phyloP scores from a whole-genome alignment of 1,140 invertebrate genomes.

The Mylabris phalerata region DNA sequence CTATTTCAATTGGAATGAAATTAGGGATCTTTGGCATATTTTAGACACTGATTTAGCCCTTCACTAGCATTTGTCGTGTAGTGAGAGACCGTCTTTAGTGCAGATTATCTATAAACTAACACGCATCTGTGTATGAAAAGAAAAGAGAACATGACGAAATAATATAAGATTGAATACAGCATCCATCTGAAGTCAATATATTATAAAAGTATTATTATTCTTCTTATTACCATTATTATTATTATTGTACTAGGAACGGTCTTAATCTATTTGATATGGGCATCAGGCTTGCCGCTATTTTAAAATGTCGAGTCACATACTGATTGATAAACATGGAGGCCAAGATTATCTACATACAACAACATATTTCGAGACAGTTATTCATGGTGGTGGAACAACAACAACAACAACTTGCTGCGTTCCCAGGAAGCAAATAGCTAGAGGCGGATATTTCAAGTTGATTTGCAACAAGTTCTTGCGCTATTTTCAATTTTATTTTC shows the following conservation, averaged over 20 bases:
- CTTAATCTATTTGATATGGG: constrained; percentile 16
- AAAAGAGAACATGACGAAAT: too few relatives aligned
- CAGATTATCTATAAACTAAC: too few relatives aligned
- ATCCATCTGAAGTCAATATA: too few relatives aligned
- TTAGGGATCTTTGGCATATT: too few relatives aligned
- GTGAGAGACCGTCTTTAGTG: too few relatives aligned
- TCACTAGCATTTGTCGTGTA: too few relatives aligned
- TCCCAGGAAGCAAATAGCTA: constrained; percentile 9
- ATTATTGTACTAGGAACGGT: background rate
- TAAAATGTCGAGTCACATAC: constrained; percentile 11
- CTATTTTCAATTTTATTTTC: background rate
- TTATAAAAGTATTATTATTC: too few relatives aligned
- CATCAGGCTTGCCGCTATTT: constrained; percentile 11
- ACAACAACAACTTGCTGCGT: background rate
- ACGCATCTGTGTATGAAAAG: too few relatives aligned
- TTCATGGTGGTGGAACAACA: constrained; percentile 5
- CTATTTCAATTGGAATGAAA: too few relatives aligned
- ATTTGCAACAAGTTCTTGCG: constrained; percentile 10
- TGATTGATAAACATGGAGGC: constrained; percentile 13
- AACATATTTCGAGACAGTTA: constrained; percentile 8
- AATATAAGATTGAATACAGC: too few relatives aligned
- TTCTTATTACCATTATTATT: too few relatives aligned
- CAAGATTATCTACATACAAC: constrained; percentile 11
- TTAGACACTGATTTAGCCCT: too few relatives aligned
- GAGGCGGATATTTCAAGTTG: constrained; percentile 10